Conservation (phyloP, 2,888 invertebrate genomes). For the Mythimna vitellina region DNA sequence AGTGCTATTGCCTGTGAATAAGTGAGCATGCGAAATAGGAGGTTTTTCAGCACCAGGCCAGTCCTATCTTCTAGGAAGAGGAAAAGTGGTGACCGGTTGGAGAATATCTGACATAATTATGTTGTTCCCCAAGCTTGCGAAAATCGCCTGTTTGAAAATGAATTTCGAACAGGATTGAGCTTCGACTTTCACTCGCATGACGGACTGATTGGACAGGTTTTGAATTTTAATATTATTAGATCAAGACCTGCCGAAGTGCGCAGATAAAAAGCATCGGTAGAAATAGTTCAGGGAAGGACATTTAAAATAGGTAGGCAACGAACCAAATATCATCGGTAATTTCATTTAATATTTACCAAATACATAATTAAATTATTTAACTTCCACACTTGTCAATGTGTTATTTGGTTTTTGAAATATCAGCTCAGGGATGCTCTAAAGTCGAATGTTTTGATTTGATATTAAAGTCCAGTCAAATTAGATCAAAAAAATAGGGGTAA, state of each 20-base stretch:
- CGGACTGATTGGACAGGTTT: background rate
- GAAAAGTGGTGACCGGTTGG: background rate
- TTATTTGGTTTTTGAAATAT: no score
- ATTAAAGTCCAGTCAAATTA: no score
- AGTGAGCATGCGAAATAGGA: background rate
- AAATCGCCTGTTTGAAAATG: background rate
- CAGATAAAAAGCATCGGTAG: background rate
- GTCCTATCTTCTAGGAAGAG: background rate
- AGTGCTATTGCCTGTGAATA: background rate
- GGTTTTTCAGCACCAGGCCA: background rate
- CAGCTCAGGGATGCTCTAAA: no score
- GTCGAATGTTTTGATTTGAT: no score
- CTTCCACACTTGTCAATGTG: no score
- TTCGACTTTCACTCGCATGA: background rate
- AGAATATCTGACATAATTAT: background rate
- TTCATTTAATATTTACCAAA: no score
- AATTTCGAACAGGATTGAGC: background rate
- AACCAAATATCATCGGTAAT: no score
- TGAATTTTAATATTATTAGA: no score
- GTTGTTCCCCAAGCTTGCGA: background rate
- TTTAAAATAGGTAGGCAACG: no score
- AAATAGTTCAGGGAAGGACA: constrained; percentile 5
- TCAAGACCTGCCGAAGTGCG: background rate
- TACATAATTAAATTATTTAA: no score
- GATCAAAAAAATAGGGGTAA: no score